These are phyloP conservation scores for Yponomeuta malinellus DNA, from an alignment of 2,888 invertebrate genomes.

Conservation along the genomic window DNA sequence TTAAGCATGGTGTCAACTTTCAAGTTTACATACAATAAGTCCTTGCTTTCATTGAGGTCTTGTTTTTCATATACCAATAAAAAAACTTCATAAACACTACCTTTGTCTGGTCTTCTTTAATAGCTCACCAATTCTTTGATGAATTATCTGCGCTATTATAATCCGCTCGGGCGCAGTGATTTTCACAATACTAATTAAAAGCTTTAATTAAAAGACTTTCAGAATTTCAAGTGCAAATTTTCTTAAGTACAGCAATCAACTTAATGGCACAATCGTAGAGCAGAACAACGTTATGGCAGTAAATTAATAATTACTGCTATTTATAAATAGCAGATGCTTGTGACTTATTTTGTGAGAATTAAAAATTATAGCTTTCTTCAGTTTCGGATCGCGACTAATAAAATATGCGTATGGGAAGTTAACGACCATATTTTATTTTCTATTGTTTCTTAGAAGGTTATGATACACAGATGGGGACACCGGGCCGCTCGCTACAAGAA, in stretches of 20 bases:
- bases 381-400: not conserved
- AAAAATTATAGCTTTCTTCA: not conserved
- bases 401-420: too few relatives aligned
- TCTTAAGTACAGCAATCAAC: not conserved
- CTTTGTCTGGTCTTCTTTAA: too few relatives aligned
- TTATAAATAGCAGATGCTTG: not conserved
- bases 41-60: too few relatives aligned
- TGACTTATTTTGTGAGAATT: not conserved
- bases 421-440: too few relatives aligned
- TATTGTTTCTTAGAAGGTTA: too few relatives aligned
- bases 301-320: conserved; percentile 1
- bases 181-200: conserved; percentile 1
- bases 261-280: conserved; percentile 1
- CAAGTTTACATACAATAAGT: too few relatives aligned
- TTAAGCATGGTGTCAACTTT: too few relatives aligned
- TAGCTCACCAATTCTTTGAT: not conserved
- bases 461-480: too few relatives aligned
- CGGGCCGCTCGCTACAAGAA: too few relatives aligned
- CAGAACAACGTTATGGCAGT: not conserved
- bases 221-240: not conserved
- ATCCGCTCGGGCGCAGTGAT: not conserved
- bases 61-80: too few relatives aligned
- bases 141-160: not conserved
- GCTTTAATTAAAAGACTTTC: not conserved
- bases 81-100: too few relatives aligned